Conservation (phyloP, 2,888 invertebrate genomes). For the Drosophila siamana region DNA sequence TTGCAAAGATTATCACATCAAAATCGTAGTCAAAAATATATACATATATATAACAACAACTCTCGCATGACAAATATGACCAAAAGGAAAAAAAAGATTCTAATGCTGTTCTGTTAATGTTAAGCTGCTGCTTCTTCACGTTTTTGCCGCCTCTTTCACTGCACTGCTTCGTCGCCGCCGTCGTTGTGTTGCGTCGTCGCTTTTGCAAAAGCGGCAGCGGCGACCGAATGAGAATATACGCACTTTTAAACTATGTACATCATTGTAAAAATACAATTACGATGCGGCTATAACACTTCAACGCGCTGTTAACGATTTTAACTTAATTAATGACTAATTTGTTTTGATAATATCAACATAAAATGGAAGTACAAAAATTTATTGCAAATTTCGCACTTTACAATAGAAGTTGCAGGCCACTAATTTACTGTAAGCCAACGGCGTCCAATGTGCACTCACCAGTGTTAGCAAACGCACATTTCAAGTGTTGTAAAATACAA, state of each 20-base stretch:
- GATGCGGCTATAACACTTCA: slow-evolving; percentile 44
- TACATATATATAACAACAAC: slow-evolving; percentile 6
- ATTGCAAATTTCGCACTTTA: slow-evolving; percentile 79
- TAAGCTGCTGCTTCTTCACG: slow-evolving; percentile 74
- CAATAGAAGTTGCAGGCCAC: slow-evolving; percentile 60
- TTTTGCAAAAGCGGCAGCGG: slow-evolving; percentile 62
- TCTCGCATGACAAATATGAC: slow-evolving; percentile 56
- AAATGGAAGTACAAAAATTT: slow-evolving; percentile 77
- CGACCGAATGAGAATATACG: slow-evolving; percentile 57
- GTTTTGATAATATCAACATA: slow-evolving; percentile 68
- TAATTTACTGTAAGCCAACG: slow-evolving; percentile 51
- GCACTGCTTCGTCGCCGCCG: slow-evolving; percentile 76
- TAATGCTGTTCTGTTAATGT: slow-evolving; percentile 57
- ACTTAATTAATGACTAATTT: slow-evolving; percentile 66
- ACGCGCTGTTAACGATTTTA: slow-evolving; percentile 46
- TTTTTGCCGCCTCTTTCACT: slow-evolving; percentile 77
- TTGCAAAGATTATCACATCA: slow-evolving; percentile 49
- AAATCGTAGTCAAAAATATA: slow-evolving; percentile 35
- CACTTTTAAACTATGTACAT: slow-evolving; percentile 73
- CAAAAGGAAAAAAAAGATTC: slow-evolving; percentile 52
- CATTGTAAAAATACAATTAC: slow-evolving; percentile 45
- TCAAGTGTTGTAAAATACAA: slow-evolving; percentile 35
- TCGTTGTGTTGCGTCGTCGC: slow-evolving; percentile 64
- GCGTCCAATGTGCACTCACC: slow-evolving; percentile 34
- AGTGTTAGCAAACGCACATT: slow-evolving; percentile 42